Base-by-base conservation (phyloP, 2,888 invertebrate species). In the Mythimna lalbum region DNA sequence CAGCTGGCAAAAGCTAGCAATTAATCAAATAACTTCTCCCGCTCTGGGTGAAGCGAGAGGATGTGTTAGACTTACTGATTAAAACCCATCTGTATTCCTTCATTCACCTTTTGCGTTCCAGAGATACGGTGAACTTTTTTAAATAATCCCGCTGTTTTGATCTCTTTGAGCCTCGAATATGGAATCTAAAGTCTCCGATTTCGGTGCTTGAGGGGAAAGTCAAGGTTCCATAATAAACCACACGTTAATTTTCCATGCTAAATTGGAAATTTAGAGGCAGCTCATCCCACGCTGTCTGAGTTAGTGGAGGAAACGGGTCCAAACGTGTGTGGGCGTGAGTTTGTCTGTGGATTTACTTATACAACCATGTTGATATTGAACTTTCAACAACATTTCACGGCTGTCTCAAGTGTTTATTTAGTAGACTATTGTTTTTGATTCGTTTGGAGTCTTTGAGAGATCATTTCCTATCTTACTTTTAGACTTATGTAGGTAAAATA, bases 161-260 rank as follows among this genome's bases (percentile, higher is more conserved):
- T 14, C 1, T 6, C 27, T 2, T 14, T 23, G 2, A 21, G 14
- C 5, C 12, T 23, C 17, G 17, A 4, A 53, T 1, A 49, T 53
- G 27, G 27, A 63, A 33, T 49, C 10, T 23, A 53, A 57, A 33
- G 4, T n/a, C 39, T 21, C n/a, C 14, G 36, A n/a, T 52, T 74
- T 50, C 10, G 12, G 3, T 12, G 31, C 56, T 63, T 0, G 6
- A 31, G 63, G 57, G 57, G 69, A 79, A 79, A 65, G 79, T 21
- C 52, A 53, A 52, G 60, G 12, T 57, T 49, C 50, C 7, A 49
- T 17, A 49, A 47, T 75, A 75, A 75, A 79, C 39, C 36, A 55
- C 21, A 67, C 59, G 73, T 73, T 78, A 73, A 82, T 81, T 81
- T 75, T 79, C 65, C 63, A 76, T 69, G 78, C 60, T 78, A 78